Conservation (phyloP, 2,113 vertebrate species). For the Mustela lutreola region DNA sequence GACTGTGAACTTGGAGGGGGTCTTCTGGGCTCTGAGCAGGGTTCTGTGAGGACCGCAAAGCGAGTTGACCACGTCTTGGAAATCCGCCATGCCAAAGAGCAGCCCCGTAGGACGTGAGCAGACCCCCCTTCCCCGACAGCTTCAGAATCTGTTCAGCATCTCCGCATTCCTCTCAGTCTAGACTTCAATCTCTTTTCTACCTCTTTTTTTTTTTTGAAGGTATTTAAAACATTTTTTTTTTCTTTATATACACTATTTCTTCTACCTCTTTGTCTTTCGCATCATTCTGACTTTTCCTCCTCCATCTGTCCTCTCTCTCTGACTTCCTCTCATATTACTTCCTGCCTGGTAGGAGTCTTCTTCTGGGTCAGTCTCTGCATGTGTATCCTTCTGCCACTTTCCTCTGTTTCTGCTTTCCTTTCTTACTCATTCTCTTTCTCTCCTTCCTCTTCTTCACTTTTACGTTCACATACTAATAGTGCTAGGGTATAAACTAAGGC, state of each 20-base stretch:
- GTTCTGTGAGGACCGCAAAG: neutral
- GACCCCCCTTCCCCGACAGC: neutral
- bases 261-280: neutral
- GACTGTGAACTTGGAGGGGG: neutral
- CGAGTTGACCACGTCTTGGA: neutral
- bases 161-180: neutral
- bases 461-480: neutral
- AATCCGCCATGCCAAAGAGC: neutral
- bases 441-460: neutral
- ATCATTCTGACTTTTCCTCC: neutral
- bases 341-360: neutral
- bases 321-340: neutral
- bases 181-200: neutral
- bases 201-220: neutral
- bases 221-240: neutral
- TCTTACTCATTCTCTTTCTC: neutral
- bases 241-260: neutral
- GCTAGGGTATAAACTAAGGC: neutral
- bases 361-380: neutral
- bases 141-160: neutral
- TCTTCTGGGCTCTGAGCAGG: neutral
- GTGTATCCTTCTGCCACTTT: neutral
- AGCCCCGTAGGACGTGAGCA: too few relatives aligned
- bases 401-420: neutral
- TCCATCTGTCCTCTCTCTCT: neutral